Evolutionary conservation across 2,888 invertebrate species (phyloP), one percentile per base, ranked within the genome.

Genomic region (Ophraella communa): DNA sequence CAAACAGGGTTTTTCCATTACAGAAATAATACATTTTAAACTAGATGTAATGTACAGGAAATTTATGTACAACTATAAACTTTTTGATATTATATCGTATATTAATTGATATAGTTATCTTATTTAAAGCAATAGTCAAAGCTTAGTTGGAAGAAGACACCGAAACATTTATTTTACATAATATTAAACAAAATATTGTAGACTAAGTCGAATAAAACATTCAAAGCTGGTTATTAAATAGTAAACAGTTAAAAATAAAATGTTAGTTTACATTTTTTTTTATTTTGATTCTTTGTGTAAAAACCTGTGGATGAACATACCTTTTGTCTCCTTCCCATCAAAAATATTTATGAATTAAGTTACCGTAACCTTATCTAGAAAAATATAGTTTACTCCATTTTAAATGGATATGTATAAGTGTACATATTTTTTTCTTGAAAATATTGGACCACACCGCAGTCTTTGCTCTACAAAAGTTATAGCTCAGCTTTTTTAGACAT

Each of bases 81-180:
- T 64, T 59, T 68, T 30, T 62, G 58, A 39, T 33, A 68, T 47
- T 64, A 68, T 59, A 62, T 66, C n/a, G 20, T 23, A 49, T 18
- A 39, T 52, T n/a, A 65, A 56, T 62, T 62, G 44, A 58, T 42
- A 30, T 52, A 55, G 52, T 64, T 57, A 44, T 52, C 60, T 42
- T 70, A 64, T 78, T 80, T 82, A 82, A 82, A 82, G 81, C 82
- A 78, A 79, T 80, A 78, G 79, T 81, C 82, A 81, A 82, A 82
- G 81, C 82, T 60, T 39, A 17, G 17, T 54, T 56, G 24, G 30
- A 54, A 56, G 55, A 56, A 54, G 47, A 42, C 20, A 39, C 24
- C 39, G n/a, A 21, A 24, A 44, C 20, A 39, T 30, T 52, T 52
- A 35, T 21, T 18, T 18, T 27, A 27, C 27, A 10, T 7, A 27